These are phyloP conservation scores for Zootermopsis nevadensis DNA, from an alignment of 2,888 invertebrate genomes.

Conservation along the genomic window DNA sequence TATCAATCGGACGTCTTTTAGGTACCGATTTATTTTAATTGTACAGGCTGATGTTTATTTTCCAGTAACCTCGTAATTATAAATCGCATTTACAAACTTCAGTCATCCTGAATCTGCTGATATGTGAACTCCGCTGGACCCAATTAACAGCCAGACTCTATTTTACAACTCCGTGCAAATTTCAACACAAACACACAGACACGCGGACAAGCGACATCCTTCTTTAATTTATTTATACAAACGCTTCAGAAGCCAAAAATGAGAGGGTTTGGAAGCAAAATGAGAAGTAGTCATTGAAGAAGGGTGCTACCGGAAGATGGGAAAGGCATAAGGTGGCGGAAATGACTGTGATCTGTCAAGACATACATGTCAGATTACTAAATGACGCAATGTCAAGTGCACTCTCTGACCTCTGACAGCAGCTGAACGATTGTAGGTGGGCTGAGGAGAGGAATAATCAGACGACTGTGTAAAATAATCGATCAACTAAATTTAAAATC, in stretches of 20 bases:
- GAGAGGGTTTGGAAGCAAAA: conserved; percentile 2
- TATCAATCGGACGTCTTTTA: too few relatives aligned
- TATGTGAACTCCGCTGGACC: not conserved
- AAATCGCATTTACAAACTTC: not conserved
- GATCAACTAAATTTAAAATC: not conserved
- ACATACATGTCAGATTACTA: conserved; percentile 26
- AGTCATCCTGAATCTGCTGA: not conserved
- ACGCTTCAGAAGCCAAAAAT: not conserved
- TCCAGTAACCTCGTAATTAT: too few relatives aligned
- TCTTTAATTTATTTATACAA: not conserved
- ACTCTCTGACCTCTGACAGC: not conserved
- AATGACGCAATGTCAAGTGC: conserved; percentile 43
- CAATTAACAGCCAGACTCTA: not conserved
- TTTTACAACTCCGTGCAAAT: conserved; percentile 8
- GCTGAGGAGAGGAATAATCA: too few relatives aligned
- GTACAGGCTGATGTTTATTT: too few relatives aligned
- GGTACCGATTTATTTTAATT: too few relatives aligned
- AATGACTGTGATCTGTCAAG: conserved; percentile 34
- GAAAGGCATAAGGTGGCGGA: not conserved
- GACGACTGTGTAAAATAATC: not conserved
- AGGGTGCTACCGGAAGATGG: not conserved
- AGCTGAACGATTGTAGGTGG: not conserved
- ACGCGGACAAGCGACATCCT: not conserved
- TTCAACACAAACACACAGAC: not conserved
- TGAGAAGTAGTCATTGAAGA: not conserved